A percentile compares a stretch with the other conserved stretches of the same genome.
Evolutionary conservation across 2,797 vertebrate genomes (phyloP).

Genomic region (Sebastes vulpes): DNA sequence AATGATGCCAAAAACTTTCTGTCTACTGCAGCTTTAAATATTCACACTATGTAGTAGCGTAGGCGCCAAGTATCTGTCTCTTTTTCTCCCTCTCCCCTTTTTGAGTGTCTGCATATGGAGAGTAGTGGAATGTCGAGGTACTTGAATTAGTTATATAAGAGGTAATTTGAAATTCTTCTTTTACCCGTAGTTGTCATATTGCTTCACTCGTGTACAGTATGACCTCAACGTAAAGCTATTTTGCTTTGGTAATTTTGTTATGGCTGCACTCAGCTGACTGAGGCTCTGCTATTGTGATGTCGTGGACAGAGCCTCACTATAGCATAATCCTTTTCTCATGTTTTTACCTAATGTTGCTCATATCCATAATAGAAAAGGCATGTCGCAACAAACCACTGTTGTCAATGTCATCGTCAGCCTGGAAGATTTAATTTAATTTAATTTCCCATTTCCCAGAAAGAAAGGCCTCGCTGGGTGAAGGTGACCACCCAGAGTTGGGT

Average conservation of each 20-base stretch:
- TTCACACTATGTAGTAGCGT: neutral
- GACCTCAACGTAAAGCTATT: constrained; percentile 60
- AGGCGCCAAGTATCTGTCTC: constrained; percentile 21
- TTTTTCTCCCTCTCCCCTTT: neutral
- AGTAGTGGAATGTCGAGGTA: constrained; percentile 28
- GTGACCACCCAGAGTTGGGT: constrained; percentile 31
- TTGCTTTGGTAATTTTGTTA: constrained; percentile 2
- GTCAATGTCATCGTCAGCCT: constrained; percentile 16
- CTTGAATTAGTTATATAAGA: constrained; percentile 66
- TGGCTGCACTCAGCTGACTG: constrained; percentile 4
- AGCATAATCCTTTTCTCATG: neutral
- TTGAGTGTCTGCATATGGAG: constrained; percentile 46
- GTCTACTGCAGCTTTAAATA: neutral
- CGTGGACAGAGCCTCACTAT: neutral
- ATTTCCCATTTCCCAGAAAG: constrained; percentile 53
- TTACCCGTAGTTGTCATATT: constrained; percentile 30
- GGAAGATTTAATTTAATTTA: too few species aligned
- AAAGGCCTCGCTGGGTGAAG: constrained; percentile 18
- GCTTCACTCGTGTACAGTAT: constrained; percentile 26
- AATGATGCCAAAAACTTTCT: too few species aligned
- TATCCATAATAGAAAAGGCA: constrained; percentile 17
- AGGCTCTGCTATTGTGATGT: neutral
- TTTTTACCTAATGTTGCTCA: constrained; percentile 9
- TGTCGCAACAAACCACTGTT: constrained; percentile 18
- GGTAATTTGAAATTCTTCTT: constrained; percentile 27